These are phyloP conservation scores for Hermetia illucens DNA, from an alignment of 1,140 invertebrate genomes.

Conservation along the genomic window DNA sequence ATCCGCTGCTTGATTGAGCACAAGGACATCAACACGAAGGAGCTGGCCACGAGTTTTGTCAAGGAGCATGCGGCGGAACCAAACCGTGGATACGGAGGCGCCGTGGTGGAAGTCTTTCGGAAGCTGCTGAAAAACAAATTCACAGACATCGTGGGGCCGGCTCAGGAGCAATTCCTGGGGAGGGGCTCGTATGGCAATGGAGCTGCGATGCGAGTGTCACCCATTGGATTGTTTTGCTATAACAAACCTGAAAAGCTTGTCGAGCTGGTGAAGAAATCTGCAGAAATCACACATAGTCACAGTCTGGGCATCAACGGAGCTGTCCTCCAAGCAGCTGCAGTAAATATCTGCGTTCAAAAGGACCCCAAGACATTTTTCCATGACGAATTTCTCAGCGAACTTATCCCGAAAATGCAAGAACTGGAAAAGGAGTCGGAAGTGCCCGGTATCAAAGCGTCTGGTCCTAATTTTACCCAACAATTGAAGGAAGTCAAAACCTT, in stretches of 20 bases:
- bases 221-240: conserved; percentile 49
- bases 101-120: conserved; percentile 47
- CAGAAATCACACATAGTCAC: conserved; percentile 55
- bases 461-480: conserved; percentile 34
- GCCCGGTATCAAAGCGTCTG: conserved; percentile 9
- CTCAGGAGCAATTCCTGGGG: conserved; percentile 54
- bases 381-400: conserved; percentile 35
- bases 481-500: conserved; percentile 35
- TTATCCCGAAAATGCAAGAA: conserved; percentile 43
- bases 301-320: conserved; percentile 50
- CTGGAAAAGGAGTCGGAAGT: conserved; percentile 38
- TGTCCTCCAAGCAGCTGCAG: conserved; percentile 43
- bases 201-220: conserved; percentile 59
- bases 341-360: conserved; percentile 36
- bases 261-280: conserved; percentile 34
- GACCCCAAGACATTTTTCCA: conserved; percentile 34
- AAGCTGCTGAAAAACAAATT: conserved; percentile 42
- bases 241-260: conserved; percentile 35
- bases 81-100: conserved; percentile 48
- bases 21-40: conserved; percentile 37
- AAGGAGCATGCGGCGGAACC: conserved; percentile 49
- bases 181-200: conserved; percentile 65
- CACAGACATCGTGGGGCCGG: conserved; percentile 46
- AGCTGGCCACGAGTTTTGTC: conserved; percentile 50
- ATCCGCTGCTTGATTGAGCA: conserved; percentile 48